Evolutionary conservation across 2,797 vertebrate genomes (phyloP), one percentile per base, ranked within the genome.

Genomic region (Chaetophractus vellerosus): DNA sequence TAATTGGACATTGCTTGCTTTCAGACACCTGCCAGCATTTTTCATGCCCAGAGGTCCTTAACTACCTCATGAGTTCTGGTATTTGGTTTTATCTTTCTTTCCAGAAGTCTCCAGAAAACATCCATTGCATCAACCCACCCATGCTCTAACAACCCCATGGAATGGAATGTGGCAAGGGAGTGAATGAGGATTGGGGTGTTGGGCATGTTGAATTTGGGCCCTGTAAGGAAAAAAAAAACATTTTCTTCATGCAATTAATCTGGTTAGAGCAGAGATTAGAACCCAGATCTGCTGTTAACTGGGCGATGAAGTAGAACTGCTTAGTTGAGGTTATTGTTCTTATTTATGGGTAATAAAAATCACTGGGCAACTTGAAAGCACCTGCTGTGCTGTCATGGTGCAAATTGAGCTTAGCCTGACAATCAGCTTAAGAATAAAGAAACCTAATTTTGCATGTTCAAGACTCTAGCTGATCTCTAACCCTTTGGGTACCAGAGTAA

Each of bases 351-450:
- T 26, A 86, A 50, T 72, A 63, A 68, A 45, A 84, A 18, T 68
- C 55, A 57, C 78, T 57, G 16, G 21, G 41, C 36, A 66, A 48
- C 14, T 21, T 48, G 57, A 88, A 88, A 33, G 5, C 11, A 92
- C 41, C 63, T 50, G 11, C 23, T 78, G 63, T 41, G 68, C 72
- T 88, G 36, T 38, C 50, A 26, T 5, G n/a, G 59, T 50, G 16
- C 8, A 93, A 80, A 68, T 0, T 88, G 59, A 92, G 45, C 85
- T 87, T 68, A 93, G 50, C 64, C 55, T 82, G 71, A 75, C 93
- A 89, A 95, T 91, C 90, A 91, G 21, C 68, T 94, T 14, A 52
- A 92, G 92, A 94, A 96, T 33, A 93, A 95, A 90, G 55, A 95
- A 97, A 81, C 2, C 28, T 59, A 74, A 92, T 95, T 97, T 90